These are phyloP conservation scores for Monochamus saltuarius DNA, from an alignment of 1,140 invertebrate genomes.

Conservation along the genomic window DNA sequence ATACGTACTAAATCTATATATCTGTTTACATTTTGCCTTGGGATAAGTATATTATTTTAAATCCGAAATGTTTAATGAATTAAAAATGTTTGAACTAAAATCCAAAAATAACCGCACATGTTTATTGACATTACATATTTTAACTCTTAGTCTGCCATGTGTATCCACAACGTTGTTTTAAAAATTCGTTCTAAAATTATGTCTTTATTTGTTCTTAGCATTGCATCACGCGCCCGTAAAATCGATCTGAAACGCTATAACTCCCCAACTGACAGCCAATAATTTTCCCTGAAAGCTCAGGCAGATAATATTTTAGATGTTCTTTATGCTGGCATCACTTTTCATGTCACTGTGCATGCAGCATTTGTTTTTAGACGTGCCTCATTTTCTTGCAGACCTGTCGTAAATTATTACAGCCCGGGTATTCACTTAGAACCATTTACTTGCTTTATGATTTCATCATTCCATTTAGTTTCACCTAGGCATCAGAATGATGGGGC, in stretches of 20 bases:
- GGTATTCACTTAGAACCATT: too few species aligned
- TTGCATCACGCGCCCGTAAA: neutral
- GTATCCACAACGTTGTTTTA: neutral
- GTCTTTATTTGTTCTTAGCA: neutral
- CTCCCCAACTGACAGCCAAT: slow-evolving; percentile 1
- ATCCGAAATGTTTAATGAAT: too few species aligned
- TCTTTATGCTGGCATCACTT: slow-evolving; percentile 15
- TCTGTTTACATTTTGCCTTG: too few species aligned
- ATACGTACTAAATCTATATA: too few species aligned
- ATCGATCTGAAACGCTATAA: slow-evolving; percentile 2
- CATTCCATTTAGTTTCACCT: too few species aligned
- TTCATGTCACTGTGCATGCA: neutral
- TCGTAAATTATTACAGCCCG: neutral
- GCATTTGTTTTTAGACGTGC: neutral
- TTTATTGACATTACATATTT: slow-evolving; percentile 19
- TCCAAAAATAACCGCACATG: slow-evolving; percentile 3
- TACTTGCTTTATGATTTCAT: too few species aligned
- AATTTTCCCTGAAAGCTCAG: slow-evolving; percentile 12
- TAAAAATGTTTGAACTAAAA: neutral
- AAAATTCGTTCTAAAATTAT: too few species aligned
- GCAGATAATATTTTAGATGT: slow-evolving; percentile 11
- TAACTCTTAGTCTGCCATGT: slow-evolving; percentile 13
- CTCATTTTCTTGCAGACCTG: neutral
- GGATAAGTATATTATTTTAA: too few species aligned
- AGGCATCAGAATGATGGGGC: too few species aligned